Base-by-base conservation (phyloP, 1,140 invertebrate genomes). In the Megathymus violae region DNA sequence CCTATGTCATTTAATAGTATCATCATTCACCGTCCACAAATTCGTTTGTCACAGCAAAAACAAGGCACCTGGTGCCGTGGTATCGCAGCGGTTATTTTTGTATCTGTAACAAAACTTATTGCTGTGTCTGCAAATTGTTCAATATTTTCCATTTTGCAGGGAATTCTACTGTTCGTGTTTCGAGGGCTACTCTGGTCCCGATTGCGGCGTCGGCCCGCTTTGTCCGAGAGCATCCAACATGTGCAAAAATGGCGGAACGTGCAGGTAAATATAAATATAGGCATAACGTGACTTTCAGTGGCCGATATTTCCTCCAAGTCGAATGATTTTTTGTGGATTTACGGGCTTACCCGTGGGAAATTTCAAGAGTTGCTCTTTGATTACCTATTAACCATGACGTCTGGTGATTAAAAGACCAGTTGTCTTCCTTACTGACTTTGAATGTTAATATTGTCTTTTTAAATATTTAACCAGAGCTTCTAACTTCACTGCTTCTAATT, bases 171-270 rank as follows among this genome's bases (percentile, higher is more conserved):
- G 96, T 83, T 89, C 93, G 31, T 97, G 96, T 82, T 96, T 96
- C 80, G 87, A 94, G 56, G 94, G 94, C 41, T 96, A 95, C 83
- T 94, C 92, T 19, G 95, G 95, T 0, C 82, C 86, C 13, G 93
- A 94, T 76, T 97, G 96, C 78, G 94, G 94, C 6, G 91, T 94
- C 64, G 96, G 95, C 4, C 95, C 95, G 0, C 92, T 96, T 36
- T 97, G 95, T 79, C 91, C 92, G 27, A 92, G 93, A 41, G 92
- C 93, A 31, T 91, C 92, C 54, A 93, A 93, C 64, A 92, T 94
- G 67, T 96, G 96, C 81, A 93, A 94, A 87, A 96, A 96, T 76
- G 94, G 94, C 34, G 95, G 94, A 62, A 94, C 92, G 34, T 97
- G 96, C 94, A 94, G 94, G 96, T 96, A 93, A 93, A 91, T 16